Evolutionary conservation across 2,113 vertebrate species (phyloP), one percentile per base, ranked within the genome.

Genomic region (Lanius collurio): DNA sequence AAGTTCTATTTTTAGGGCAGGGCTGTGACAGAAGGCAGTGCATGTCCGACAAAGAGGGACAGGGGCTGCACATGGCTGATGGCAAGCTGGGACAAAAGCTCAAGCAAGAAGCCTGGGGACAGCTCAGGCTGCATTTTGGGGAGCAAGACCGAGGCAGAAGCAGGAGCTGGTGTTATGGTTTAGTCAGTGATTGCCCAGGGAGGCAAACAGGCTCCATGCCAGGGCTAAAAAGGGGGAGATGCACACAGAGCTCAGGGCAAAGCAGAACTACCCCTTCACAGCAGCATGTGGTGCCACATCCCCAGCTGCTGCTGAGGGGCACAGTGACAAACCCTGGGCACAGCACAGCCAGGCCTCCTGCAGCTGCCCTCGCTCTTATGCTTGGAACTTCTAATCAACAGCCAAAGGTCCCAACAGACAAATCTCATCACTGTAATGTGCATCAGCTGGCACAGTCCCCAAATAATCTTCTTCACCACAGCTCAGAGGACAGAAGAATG

Each of bases 271-370:
- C 8, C 14, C 4, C 11, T 22, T n/a, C 27, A 13, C 4, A 47
- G 6, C 41, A 75, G 39, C 0, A 0, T 2, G 2, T 4, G 31
- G 42, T 52, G 53, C 31, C 73, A 49, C 37, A 5, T 2, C 14
- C 30, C 0, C 2, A 31, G 49, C 27, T 8, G 28, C 50, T 2
- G 1, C 0, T 10, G 17, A 15, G 75, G 46, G 18, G 24, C 21
- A n/a, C 55, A 13, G 8, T 1, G 57, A 57, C n/a, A 53, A 50
- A 49, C 5, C 42, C 1, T 1, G 0, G 1, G 50, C 74, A 33
- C 42, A 46, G 50, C 5, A 3, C 56, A 13, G n/a, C 27, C 2
- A 1, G 17, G 41, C 21, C 4, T 2, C 16, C 65, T 35, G 46
- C 63, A 27, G 31, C 57, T 35, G 39, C 4, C 7, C 59, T 86